These are phyloP conservation scores for Barnardius zonarius DNA, from an alignment of 2,113 vertebrate genomes.

Conservation along the genomic window DNA sequence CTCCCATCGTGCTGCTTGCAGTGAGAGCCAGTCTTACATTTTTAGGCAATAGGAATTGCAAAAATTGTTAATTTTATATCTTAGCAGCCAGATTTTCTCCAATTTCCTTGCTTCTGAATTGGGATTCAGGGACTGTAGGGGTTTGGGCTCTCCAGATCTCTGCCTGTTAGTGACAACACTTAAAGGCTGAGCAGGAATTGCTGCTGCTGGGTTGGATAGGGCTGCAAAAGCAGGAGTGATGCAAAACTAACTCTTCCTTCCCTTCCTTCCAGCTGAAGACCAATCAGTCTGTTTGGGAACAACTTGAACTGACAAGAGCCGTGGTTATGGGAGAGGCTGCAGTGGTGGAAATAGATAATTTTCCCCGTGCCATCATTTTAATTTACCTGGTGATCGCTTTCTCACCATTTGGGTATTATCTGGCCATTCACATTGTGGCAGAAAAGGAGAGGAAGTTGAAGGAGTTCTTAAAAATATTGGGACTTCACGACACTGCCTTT, in stretches of 20 bases:
- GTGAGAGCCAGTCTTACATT: neutral
- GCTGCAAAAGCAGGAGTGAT: neutral
- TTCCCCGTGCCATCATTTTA: conserved; percentile 91
- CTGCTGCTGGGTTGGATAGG: neutral
- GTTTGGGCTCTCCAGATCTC: neutral
- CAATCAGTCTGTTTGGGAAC: conserved; percentile 83
- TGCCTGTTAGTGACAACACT: rapidly evolving
- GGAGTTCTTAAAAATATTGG: conserved; percentile 95
- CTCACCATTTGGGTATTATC: conserved; percentile 93
- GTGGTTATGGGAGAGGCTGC: conserved; percentile 90
- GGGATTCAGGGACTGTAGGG: neutral
- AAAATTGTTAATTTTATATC: neutral
- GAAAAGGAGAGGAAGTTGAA: conserved; percentile 95
- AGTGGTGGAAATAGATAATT: conserved; percentile 88
- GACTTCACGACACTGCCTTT: conserved; percentile 92
- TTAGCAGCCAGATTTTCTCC: neutral
- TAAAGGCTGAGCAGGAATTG: neutral
- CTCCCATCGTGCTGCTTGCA: rapidly evolving
- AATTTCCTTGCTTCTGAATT: rapidly evolving
- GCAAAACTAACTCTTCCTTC: neutral
- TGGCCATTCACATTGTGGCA: conserved; percentile 94
- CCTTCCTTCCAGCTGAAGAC: conserved; percentile 84
- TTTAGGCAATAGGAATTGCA: neutral
- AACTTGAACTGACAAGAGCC: conserved; percentile 79
- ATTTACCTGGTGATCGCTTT: conserved; percentile 96